A percentile compares a stretch with the other conserved stretches of the same genome.
Evolutionary conservation across 2,113 vertebrate genomes (phyloP).

Genomic region (Dromas ardeola): DNA sequence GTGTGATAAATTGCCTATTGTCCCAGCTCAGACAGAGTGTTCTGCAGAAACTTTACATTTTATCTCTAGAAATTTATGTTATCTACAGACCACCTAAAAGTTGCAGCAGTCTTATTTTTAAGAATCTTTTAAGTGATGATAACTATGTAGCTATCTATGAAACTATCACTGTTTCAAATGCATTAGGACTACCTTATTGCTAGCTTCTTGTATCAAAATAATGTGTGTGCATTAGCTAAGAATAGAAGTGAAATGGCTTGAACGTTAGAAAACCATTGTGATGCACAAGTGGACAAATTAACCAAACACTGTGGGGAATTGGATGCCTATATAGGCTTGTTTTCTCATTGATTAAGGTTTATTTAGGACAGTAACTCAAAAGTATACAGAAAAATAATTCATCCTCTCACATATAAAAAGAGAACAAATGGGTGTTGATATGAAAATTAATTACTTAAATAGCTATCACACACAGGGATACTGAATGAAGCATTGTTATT

Average conservation of each 20-base stretch:
- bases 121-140: not conserved
- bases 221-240: not conserved
- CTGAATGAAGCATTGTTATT: not conserved
- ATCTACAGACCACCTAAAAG: not conserved
- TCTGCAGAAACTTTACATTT: not conserved
- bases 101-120: not conserved
- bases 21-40: not conserved
- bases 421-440: not conserved
- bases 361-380: not conserved
- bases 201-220: not conserved
- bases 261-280: not conserved
- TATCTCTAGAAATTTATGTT: not conserved
- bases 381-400: not conserved
- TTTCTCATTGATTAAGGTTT: not conserved
- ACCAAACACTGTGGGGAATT: not conserved
- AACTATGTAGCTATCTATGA: not conserved
- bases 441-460: not conserved
- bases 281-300: not conserved
- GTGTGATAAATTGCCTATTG: not conserved
- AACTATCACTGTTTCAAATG: not conserved
- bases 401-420: not conserved
- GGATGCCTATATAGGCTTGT: not conserved
- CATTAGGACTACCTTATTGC: not conserved
- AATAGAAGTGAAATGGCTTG: not conserved
- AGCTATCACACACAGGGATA: not conserved